Evolutionary conservation across 2,113 vertebrate species (phyloP), one percentile per base, ranked within the genome.

Genomic region (Anguilla rostrata): DNA sequence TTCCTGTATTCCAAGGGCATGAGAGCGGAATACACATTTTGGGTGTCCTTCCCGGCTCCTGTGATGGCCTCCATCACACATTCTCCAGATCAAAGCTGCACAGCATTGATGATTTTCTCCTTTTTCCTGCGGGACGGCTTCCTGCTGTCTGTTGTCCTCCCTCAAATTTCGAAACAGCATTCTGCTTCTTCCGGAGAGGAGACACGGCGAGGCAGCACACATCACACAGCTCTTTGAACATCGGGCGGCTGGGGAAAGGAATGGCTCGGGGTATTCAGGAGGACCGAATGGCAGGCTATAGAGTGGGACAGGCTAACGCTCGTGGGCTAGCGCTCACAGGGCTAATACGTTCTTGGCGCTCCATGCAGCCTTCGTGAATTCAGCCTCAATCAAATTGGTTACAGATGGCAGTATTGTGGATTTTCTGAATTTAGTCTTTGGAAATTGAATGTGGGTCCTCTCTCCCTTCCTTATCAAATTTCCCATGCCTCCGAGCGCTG

Each of bases 71-170:
- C 22, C 46, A 43, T 49, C 41, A n/a, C 18, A 49, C 12, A n/a
- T 41, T 81, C 22, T 29, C 26, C 43, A 53, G 43, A 82, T 82
- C 43, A 82, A 82, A 82, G 81, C 46, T 82, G 41, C 39, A 15
- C 81, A 4, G 41, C 46, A 53, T 82, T 82, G 46, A 82, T 66
- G 43, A 46, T 14, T 53, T 14, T 53, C 46, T 81, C 46, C 18
- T 41, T 20, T 20, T 22, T 41, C 34, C 39, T 7, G 80, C 20
- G 41, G 80, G 80, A 40, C 39, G 8, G 6, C 22, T 39, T 81
- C 4, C 9, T 2, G 80, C 16, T 81, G 40, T 39, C 39, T 82
- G 8, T 46, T 46, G 81, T 49, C 40, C 8, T 7, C 46, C 41
- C 46, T 49, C 22, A 49, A 82, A 82, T 82, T 46, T 82, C 46